These are phyloP conservation scores for Corella eumyota DNA, from an alignment of 23 tunicate genomes.

Conservation along the genomic window DNA sequence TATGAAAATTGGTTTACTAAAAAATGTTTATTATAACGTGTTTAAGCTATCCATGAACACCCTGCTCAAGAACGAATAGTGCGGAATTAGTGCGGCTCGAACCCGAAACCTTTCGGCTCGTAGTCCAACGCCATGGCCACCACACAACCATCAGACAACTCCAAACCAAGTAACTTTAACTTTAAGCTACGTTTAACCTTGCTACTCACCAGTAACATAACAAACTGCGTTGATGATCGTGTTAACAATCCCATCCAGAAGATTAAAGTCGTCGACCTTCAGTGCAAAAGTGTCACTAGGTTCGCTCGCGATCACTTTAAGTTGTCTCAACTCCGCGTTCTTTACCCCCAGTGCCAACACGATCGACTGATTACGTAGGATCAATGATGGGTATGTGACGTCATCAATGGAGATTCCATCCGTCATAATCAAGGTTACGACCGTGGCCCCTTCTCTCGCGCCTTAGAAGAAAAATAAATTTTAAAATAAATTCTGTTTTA, in stretches of 20 bases:
- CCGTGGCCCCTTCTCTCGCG: conserved; percentile 8
- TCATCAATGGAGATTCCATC: conserved; percentile 54
- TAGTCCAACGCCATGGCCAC: too few relatives aligned
- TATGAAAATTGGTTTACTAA: too few relatives aligned
- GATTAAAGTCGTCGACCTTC: conserved; percentile 14
- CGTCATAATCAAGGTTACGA: conserved; percentile 39
- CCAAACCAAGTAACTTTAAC: too few relatives aligned
- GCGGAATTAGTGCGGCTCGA: too few relatives aligned
- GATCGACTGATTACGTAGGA: conserved; percentile 15
- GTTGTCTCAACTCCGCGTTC: conserved; percentile 17
- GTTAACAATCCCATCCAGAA: conserved; percentile 10
- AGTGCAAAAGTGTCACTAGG: conserved; percentile 22
- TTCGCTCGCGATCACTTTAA: conserved; percentile 22
- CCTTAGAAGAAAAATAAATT: background rate
- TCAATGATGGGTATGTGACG: conserved; percentile 17
- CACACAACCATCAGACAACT: too few relatives aligned
- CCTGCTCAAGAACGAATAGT: too few relatives aligned
- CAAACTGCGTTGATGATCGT: conserved; percentile 41
- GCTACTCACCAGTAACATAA: conserved; percentile 32
- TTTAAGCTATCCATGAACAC: too few relatives aligned
- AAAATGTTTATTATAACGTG: too few relatives aligned
- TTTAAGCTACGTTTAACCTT: background rate
- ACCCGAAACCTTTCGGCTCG: too few relatives aligned
- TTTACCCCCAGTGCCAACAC: conserved; percentile 51
- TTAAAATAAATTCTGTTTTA: background rate